Percentiles rank a stretch among this genome's conserved stretches.
These are phyloP conservation scores for Triplophysa bombifrons DNA, from an alignment of 2,797 vertebrate species.

Conservation along the genomic window DNA sequence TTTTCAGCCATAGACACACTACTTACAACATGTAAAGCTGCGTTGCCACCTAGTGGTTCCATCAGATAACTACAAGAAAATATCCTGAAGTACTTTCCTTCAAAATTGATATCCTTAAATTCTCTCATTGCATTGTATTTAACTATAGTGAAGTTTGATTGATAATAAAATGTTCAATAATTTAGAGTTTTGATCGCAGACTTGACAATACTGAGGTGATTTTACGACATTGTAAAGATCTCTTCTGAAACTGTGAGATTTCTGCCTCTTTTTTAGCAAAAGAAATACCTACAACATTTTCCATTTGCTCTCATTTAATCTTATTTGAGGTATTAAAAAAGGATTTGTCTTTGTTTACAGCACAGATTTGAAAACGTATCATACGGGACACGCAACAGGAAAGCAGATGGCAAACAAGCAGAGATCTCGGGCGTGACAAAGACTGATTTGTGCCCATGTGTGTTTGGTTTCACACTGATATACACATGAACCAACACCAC, in stretches of 20 bases:
- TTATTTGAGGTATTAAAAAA: too few relatives aligned
- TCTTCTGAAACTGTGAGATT: too few relatives aligned
- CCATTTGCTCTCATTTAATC: too few relatives aligned
- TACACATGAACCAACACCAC: conserved; percentile 46
- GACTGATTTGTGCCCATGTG: conserved; percentile 56
- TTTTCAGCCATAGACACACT: neutral
- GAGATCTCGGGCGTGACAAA: conserved; percentile 56
- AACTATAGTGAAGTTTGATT: neutral
- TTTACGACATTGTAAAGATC: too few relatives aligned
- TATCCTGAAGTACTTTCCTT: neutral
- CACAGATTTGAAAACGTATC: neutral
- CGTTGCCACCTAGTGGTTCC: conserved; percentile 28
- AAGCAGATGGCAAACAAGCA: conserved; percentile 36
- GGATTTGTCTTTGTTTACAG: neutral
- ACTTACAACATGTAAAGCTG: neutral
- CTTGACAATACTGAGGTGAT: too few relatives aligned
- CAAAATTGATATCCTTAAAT: neutral
- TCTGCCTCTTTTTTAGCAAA: too few relatives aligned
- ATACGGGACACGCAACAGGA: conserved; percentile 14
- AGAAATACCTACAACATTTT: too few relatives aligned
- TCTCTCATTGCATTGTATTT: neutral
- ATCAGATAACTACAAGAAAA: neutral
- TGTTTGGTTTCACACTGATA: conserved; percentile 55
- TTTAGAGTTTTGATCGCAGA: too few relatives aligned
- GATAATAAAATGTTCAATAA: too few relatives aligned